Percentiles rank a stretch among this genome's conserved stretches.
Evolutionary conservation across 2,888 invertebrate genomes (phyloP).

Genomic region (Sinotaia quadrata): DNA sequence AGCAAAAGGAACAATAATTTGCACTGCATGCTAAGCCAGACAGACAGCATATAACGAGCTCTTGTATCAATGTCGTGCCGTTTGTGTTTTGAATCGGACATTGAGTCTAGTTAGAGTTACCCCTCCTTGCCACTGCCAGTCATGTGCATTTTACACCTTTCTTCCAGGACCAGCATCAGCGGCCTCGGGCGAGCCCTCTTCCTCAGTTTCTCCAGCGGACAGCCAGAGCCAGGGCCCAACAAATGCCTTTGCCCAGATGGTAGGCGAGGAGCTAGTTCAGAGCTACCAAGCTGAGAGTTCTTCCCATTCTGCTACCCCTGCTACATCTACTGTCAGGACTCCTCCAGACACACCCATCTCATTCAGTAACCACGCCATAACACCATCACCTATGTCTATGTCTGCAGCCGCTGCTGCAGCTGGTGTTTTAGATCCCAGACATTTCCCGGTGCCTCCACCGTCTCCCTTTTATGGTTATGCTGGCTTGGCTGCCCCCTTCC

Average conservation of each 20-base stretch:
- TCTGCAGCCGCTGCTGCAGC: conserved; percentile 26
- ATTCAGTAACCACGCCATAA: conserved; percentile 14
- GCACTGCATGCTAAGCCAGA: background rate
- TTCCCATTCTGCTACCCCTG: conserved; percentile 23
- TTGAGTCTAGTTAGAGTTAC: background rate
- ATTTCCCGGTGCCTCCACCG: conserved; percentile 34
- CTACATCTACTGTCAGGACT: conserved; percentile 22
- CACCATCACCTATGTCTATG: conserved; percentile 22
- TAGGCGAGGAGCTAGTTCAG: conserved; percentile 85
- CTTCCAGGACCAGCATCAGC: conserved; percentile 44
- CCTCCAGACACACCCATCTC: conserved; percentile 17
- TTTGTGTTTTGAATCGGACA: background rate
- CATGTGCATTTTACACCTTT: conserved; percentile 69
- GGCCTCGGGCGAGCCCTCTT: conserved; percentile 28
- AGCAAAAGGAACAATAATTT: too few species aligned
- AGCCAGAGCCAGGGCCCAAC: conserved; percentile 12
- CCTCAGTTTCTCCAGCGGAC: conserved; percentile 26
- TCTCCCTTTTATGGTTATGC: conserved; percentile 39
- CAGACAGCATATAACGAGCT: background rate
- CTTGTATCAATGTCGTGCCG: background rate
- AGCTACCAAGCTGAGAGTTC: conserved; percentile 75
- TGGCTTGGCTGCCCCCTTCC: conserved; percentile 30
- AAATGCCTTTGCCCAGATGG: conserved; percentile 72
- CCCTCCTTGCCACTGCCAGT: conserved; percentile 14
- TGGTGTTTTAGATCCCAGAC: conserved; percentile 29